Conservation (phyloP, 2,113 vertebrate species). For the Dipodomys spectabilis region DNA sequence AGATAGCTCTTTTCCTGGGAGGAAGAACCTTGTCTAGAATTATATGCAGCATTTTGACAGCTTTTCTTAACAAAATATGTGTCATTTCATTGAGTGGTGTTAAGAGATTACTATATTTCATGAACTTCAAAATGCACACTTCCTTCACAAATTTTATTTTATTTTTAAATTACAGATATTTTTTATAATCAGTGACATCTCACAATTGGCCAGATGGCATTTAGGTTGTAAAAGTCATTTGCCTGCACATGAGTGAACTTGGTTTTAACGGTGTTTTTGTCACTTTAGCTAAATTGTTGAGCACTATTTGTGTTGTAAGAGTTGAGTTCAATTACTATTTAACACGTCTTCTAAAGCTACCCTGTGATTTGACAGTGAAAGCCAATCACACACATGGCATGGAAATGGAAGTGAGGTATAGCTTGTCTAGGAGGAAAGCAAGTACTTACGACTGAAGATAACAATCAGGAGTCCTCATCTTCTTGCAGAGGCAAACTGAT, state of each 20-base stretch:
- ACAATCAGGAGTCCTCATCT: neutral
- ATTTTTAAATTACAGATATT: slow-evolving; percentile 14
- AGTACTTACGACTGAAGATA: neutral
- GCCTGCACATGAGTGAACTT: slow-evolving; percentile 22
- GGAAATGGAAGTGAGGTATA: neutral
- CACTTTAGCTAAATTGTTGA: neutral
- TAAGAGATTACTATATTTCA: slow-evolving; percentile 28
- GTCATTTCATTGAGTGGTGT: slow-evolving; percentile 41
- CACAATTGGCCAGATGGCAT: neutral
- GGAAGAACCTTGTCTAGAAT: slow-evolving; percentile 1
- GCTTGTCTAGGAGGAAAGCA: neutral
- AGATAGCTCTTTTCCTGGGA: neutral
- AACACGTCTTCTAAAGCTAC: neutral
- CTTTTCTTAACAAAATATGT: slow-evolving; percentile 22
- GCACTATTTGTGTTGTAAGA: neutral
- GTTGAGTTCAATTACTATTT: neutral
- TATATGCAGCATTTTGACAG: neutral
- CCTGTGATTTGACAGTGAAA: slow-evolving; percentile 23
- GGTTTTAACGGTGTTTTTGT: slow-evolving; percentile 10
- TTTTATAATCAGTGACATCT: neutral
- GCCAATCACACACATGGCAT: neutral
- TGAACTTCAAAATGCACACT: slow-evolving; percentile 2
- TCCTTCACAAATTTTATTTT: slow-evolving; percentile 10
- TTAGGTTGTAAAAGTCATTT: neutral
- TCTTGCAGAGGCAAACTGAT: neutral